Evolutionary conservation across 2,113 vertebrate genomes (phyloP).

Genomic region (Seriola aureovittata): DNA sequence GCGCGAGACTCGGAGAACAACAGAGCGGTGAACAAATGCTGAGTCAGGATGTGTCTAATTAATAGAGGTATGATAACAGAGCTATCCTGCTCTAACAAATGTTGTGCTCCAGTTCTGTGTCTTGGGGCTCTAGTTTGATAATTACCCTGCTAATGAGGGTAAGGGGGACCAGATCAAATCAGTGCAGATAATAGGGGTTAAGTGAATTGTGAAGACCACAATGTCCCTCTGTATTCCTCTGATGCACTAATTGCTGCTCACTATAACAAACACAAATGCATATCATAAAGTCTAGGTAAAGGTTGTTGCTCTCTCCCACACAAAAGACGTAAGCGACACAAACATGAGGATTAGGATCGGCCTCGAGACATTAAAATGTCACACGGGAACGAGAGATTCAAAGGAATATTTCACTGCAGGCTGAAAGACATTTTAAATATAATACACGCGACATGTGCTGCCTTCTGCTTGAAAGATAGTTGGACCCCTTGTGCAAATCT

Average conservation of each 20-base stretch:
- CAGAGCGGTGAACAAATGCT: slow-evolving; percentile 27
- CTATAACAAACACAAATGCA: slow-evolving; percentile 16
- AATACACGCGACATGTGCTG: slow-evolving; percentile 8
- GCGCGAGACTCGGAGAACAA: slow-evolving; percentile 22
- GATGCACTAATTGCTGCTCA: slow-evolving; percentile 45
- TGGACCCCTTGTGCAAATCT: slow-evolving; percentile 22
- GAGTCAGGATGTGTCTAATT: slow-evolving; percentile 61
- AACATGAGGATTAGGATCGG: slow-evolving; percentile 12
- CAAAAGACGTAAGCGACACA: slow-evolving; percentile 13
- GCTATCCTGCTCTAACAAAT: slow-evolving; percentile 40
- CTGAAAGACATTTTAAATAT: slow-evolving; percentile 24
- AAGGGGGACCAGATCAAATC: slow-evolving; percentile 55
- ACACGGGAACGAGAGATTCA: slow-evolving; percentile 25
- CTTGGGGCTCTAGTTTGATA: slow-evolving; percentile 67
- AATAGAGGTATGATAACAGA: slow-evolving; percentile 54
- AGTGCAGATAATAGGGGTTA: slow-evolving; percentile 61
- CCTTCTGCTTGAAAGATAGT: slow-evolving; percentile 7
- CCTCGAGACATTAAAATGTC: slow-evolving; percentile 18
- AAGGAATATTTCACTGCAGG: background rate
- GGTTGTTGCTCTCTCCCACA: slow-evolving; percentile 20
- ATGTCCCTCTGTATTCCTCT: slow-evolving; percentile 51
- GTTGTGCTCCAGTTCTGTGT: slow-evolving; percentile 44
- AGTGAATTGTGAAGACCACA: slow-evolving; percentile 64
- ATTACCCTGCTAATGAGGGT: slow-evolving; percentile 71
- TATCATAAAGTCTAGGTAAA: slow-evolving; percentile 4